A percentile compares a stretch with the other conserved stretches of the same genome.
Conservation (phyloP, 2,113 vertebrate genomes). For the Sphaerodactylus townsendi region DNA sequence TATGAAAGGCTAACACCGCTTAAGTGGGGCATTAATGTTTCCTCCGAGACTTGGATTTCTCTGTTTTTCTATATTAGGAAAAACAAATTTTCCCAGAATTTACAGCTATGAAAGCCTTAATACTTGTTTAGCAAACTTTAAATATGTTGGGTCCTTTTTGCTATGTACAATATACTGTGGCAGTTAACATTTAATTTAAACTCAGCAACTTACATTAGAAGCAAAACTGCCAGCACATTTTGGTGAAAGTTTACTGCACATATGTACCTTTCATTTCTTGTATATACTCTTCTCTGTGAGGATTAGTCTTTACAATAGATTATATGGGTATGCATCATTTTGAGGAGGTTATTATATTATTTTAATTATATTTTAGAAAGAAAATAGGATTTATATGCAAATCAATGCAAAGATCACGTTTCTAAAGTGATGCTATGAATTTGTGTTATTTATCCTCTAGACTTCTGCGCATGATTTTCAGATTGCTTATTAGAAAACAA, state of each 20-base stretch:
- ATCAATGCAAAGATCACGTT: constrained; percentile 20
- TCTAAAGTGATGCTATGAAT: constrained; percentile 16
- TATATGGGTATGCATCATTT: constrained; percentile 30
- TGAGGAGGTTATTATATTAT: constrained; percentile 27
- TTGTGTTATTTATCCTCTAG: constrained; percentile 1
- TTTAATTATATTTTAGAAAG: constrained; percentile 36
- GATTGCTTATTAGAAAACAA: constrained; percentile 9
- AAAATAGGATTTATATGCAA: not conserved
- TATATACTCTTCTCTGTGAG: not conserved
- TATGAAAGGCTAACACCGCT: constrained; percentile 62
- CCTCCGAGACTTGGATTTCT: constrained; percentile 58
- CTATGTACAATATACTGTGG: constrained; percentile 8
- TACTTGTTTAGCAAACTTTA: constrained; percentile 50
- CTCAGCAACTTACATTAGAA: constrained; percentile 9
- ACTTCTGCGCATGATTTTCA: constrained; percentile 28
- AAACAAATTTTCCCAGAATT: constrained; percentile 66
- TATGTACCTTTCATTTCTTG: constrained; percentile 9
- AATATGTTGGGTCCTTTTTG: constrained; percentile 36
- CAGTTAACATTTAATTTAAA: constrained; percentile 53
- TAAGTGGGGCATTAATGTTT: constrained; percentile 60
- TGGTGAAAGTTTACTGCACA: not conserved
- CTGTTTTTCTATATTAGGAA: constrained; percentile 58
- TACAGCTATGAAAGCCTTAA: constrained; percentile 58
- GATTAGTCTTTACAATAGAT: constrained; percentile 42
- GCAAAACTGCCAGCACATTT: not conserved